Base-by-base conservation (phyloP, 1,140 invertebrate species). In the Branchinecta lindahli region DNA sequence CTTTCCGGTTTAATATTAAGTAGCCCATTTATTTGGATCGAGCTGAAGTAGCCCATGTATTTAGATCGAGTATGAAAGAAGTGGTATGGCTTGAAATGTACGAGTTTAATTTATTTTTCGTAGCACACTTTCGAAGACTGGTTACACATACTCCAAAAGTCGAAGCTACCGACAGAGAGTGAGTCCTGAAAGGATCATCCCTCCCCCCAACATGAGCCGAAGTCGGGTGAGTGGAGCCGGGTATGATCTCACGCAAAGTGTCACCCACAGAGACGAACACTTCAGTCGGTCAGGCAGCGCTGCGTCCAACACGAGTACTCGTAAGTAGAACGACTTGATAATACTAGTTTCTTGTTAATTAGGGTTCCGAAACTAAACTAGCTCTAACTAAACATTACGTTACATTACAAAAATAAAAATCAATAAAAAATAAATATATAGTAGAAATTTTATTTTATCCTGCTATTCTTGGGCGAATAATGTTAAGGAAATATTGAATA, bases 81-180 rank as follows among this genome's bases (percentile, higher is more conserved):
- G 5, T 33, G 33, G 5, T 33, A 33, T 1, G 33, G 33, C 33
- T 33, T 5, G 33, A 33, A 5, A 61, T 3, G 47, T 3, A 15
- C 52, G 12, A 61, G 52, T 61, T 20, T 61, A 61, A 61, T 61
- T 61, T 61, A 1, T 61, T 6, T 61, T 61, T 61, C 52, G 33
- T 20, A 61, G 52, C 6, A 61, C 52, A 15, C 52, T 61, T 20
- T 15, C 52, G 2, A 61, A 61, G 18, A 61, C 52, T 20, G 52
- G 52, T 20, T 61, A 61, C 52, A 61, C 52, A 61, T 61, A 61
- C 52, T 12, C 52, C 18, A 61, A 61, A 61, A 61, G 52, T 61
- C 12, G 52, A 61, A 61, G 52, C 18, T 61, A 61, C 52, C 2
- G 52, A 61, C 52, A 61, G 52, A 12, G 18, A 61, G 52, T 61